phyloP scores from a whole-genome alignment of 2,113 vertebrate species.

The Suricata suricatta region DNA sequence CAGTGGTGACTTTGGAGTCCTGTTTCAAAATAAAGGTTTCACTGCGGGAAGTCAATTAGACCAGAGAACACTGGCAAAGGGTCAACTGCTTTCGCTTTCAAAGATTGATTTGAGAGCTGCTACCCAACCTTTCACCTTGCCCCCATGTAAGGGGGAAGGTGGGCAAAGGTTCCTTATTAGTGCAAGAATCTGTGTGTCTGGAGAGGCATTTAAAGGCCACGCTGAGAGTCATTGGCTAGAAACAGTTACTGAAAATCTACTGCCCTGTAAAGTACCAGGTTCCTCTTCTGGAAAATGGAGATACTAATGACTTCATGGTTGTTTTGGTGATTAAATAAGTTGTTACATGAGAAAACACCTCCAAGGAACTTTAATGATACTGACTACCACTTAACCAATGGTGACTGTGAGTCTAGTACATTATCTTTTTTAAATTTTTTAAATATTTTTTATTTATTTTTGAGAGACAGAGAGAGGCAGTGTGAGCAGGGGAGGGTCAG shows the following conservation, averaged over 20 bases:
- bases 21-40: slow-evolving; percentile 83
- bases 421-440: background rate
- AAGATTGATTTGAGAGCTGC: slow-evolving; percentile 77
- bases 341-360: background rate
- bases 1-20: slow-evolving; percentile 72
- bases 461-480: no score
- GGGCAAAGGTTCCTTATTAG: slow-evolving; percentile 54
- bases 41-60: slow-evolving; percentile 74
- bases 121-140: slow-evolving; percentile 77
- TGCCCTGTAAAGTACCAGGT: background rate
- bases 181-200: slow-evolving; percentile 21
- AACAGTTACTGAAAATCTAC: background rate
- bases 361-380: background rate
- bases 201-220: background rate
- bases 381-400: background rate
- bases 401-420: background rate
- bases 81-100: slow-evolving; percentile 79
- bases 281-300: background rate
- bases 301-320: background rate
- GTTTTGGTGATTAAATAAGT: background rate
- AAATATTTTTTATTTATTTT: no score
- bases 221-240: background rate
- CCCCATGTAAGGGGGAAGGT: slow-evolving; percentile 58
- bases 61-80: slow-evolving; percentile 73
- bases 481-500: no score